Evolutionary conservation across 2,113 vertebrate species (phyloP).

Genomic region (Etheostoma cragini): DNA sequence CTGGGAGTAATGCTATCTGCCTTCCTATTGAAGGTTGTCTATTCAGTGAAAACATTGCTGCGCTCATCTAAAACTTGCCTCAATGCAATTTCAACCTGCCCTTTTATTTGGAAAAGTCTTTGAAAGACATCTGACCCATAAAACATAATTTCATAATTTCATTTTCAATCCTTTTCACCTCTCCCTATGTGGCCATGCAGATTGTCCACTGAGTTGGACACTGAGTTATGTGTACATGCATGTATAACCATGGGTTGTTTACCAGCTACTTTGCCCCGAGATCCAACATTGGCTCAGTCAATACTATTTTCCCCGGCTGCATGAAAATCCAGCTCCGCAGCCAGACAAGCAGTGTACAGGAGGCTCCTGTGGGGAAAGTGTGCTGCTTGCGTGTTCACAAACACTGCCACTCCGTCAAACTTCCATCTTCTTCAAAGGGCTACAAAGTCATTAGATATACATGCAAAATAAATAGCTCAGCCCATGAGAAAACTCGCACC

Average conservation of each 20-base stretch:
- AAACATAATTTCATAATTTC: slow-evolving; percentile 48
- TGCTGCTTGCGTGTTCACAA: slow-evolving; percentile 59
- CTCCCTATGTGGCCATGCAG: slow-evolving; percentile 26
- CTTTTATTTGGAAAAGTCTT: slow-evolving; percentile 21
- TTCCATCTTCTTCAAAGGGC: slow-evolving; percentile 80
- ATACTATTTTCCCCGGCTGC: slow-evolving; percentile 34
- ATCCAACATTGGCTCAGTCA: slow-evolving; percentile 56
- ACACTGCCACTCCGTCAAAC: slow-evolving; percentile 76
- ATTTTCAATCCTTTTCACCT: slow-evolving; percentile 40
- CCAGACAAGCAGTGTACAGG: slow-evolving; percentile 45
- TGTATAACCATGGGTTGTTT: slow-evolving; percentile 42
- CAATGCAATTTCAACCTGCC: slow-evolving; percentile 37
- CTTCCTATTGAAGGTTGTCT: slow-evolving; percentile 50
- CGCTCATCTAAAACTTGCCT: slow-evolving; percentile 38
- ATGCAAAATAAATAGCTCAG: slow-evolving; percentile 76
- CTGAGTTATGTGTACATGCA: slow-evolving; percentile 10
- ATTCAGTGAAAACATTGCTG: slow-evolving; percentile 26
- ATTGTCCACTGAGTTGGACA: slow-evolving; percentile 31
- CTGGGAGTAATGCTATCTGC: slow-evolving; percentile 33
- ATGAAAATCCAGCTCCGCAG: slow-evolving; percentile 54
- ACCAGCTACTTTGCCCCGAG: slow-evolving; percentile 42
- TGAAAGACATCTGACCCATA: slow-evolving; percentile 59
- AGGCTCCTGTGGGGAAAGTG: slow-evolving; percentile 63
- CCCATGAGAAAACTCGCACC: slow-evolving; percentile 68
- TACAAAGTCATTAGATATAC: slow-evolving; percentile 77